Evolutionary conservation across 1,140 invertebrate genomes (phyloP), one percentile per base, ranked within the genome.

Genomic region (Oreohelix idahoensis): DNA sequence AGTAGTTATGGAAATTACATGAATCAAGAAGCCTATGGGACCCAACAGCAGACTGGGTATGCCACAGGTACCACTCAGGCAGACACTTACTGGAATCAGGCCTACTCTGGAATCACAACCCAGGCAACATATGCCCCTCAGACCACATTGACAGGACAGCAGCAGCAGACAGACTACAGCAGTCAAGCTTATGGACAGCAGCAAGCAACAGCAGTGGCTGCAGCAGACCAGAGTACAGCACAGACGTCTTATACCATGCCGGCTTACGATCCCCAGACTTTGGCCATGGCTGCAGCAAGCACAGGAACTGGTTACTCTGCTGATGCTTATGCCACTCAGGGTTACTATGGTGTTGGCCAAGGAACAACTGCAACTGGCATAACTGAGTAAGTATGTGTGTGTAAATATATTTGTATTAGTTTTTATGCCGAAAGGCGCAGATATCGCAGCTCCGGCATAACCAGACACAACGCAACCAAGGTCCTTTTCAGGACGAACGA

Each of bases 311-410:
- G 49, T 69, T 51, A 79, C 35, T 23, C 77, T 11, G 75, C 75
- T 77, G 75, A 49, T 63, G 77, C 77, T 1, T 79, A 63, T 69
- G 58, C 63, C 29, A 79, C 23, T 23, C 77, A 79, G 26, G 77
- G 53, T 20, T 79, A 63, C 58, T 79, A 63, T 35, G 26, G 49
- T 35, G 35, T 53, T 39, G 58, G 58, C 1, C 77, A 58, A 35
- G 35, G 10, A 66, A 32, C 53, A 11, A n/a, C 49, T 10, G 45
- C 45, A 8, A n/a, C 42, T 45, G 75, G 75, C n/a, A 38, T 74
- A 10, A 15, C 77, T 20, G 77, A 79, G 77, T 79, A 79, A 79
- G 77, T 66, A 17, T 38, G n/a, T n/a, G n/a, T n/a, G n/a, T n/a
- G n/a, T n/a, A n/a, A n/a, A n/a, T 78, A 58, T 58, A 17, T 71